phyloP scores from a whole-genome alignment of 2,113 vertebrate genomes.

The Malurus melanocephalus region DNA sequence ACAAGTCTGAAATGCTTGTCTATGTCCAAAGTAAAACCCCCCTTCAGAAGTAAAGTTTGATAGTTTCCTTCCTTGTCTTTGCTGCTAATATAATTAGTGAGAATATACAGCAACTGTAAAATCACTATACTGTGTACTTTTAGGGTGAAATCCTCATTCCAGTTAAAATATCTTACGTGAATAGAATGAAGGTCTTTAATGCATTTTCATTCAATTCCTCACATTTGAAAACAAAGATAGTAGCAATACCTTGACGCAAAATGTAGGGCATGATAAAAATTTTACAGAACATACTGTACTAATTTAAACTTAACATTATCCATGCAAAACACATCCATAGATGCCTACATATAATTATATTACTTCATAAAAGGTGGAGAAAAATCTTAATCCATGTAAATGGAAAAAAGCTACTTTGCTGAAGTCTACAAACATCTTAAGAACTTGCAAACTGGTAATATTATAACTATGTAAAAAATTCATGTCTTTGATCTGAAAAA shows the following conservation, averaged over 20 bases:
- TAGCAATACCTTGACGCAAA: not conserved
- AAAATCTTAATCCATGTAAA: not conserved
- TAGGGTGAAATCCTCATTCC: not conserved
- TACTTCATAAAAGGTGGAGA: not conserved
- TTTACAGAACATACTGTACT: not conserved
- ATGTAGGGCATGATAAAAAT: not conserved
- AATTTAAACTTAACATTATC: not conserved
- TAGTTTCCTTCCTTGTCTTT: not conserved
- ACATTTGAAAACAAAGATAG: not conserved
- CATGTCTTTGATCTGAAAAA: not conserved
- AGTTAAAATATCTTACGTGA: not conserved
- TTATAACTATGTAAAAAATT: not conserved
- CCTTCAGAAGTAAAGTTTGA: not conserved
- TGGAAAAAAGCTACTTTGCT: not conserved
- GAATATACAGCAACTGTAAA: not conserved
- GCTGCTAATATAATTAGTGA: not conserved
- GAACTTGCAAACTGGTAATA: not conserved
- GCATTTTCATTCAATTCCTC: not conserved
- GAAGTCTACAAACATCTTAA: not conserved
- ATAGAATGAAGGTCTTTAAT: not conserved
- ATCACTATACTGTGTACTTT: not conserved
- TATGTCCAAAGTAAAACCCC: not conserved
- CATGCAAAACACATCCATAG: not conserved
- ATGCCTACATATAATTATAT: not conserved
- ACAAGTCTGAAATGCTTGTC: not conserved